Percentiles rank a stretch among this genome's conserved stretches.
phyloP scores from a whole-genome alignment of 1,140 invertebrate genomes.

The Aplysia californica region DNA sequence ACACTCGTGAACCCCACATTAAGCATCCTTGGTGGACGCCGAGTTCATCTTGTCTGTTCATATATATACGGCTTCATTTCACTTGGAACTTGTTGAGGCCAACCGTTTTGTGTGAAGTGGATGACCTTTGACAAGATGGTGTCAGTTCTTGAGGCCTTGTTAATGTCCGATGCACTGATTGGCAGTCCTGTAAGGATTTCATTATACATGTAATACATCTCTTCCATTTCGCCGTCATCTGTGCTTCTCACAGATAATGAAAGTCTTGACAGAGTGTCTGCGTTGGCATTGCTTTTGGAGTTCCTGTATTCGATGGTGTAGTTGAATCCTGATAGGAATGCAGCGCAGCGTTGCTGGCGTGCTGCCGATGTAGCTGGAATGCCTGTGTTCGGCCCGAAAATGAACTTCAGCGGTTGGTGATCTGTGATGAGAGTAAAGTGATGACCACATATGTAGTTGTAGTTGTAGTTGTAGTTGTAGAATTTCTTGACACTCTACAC shows the following conservation, averaged over 20 bases:
- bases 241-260: not conserved
- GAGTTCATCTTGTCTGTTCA: slow-evolving; percentile 28
- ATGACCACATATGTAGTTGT: slow-evolving; percentile 69
- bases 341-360: slow-evolving; percentile 64
- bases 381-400: slow-evolving; percentile 57
- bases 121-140: not conserved
- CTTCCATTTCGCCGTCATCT: not conserved
- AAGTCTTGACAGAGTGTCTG: slow-evolving; percentile 38
- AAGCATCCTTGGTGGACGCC: slow-evolving; percentile 32
- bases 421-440: slow-evolving; percentile 59
- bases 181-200: not conserved
- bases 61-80: slow-evolving; percentile 29
- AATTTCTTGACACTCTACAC: slow-evolving; percentile 71
- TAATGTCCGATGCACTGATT: not conserved
- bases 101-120: not conserved
- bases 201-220: not conserved
- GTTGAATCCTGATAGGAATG: slow-evolving; percentile 57
- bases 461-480: slow-evolving; percentile 68
- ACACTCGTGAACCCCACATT: slow-evolving; percentile 38
- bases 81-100: not conserved
- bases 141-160: not conserved
- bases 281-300: slow-evolving; percentile 35
- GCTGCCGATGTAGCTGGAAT: slow-evolving; percentile 52
- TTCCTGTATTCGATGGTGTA: slow-evolving; percentile 53
- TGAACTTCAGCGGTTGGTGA: slow-evolving; percentile 61